A percentile compares a stretch with the other conserved stretches of the same genome.
Evolutionary conservation across 2,797 vertebrate genomes (phyloP).

Genomic region (Apogon talboti): DNA sequence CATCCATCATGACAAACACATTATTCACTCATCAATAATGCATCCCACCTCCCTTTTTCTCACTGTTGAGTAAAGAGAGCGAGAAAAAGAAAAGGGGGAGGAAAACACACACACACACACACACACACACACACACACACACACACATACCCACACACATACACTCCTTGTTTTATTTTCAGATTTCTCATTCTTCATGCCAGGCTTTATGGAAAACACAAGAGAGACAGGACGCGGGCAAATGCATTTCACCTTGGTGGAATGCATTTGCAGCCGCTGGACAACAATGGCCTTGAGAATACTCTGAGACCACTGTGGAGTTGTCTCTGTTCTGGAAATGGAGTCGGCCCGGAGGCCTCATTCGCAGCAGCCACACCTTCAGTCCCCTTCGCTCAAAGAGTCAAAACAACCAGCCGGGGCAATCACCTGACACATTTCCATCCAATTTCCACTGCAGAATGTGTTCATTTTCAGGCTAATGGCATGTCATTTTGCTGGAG

Average conservation of each 20-base stretch:
- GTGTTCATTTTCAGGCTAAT: slow-evolving; percentile 99
- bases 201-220: slow-evolving; percentile 91
- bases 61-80: slow-evolving; percentile 63
- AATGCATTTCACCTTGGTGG: slow-evolving; percentile 91
- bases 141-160: slow-evolving; percentile 31
- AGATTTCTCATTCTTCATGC: slow-evolving; percentile 88
- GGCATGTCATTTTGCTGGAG: slow-evolving; percentile 99
- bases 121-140: slow-evolving; percentile 11
- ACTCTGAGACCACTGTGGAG: slow-evolving; percentile 89
- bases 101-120: slow-evolving; percentile 35
- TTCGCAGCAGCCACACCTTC: slow-evolving; percentile 90
- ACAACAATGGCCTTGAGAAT: slow-evolving; percentile 94
- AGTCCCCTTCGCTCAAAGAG: slow-evolving; percentile 86
- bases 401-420: slow-evolving; percentile 92
- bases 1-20: slow-evolving; percentile 88
- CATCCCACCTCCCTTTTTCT: slow-evolving; percentile 78
- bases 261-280: slow-evolving; percentile 93
- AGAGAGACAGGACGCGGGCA: slow-evolving; percentile 86
- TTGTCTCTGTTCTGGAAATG: slow-evolving; percentile 87
- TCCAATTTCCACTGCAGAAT: slow-evolving; percentile 99
- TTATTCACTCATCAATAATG: slow-evolving; percentile 93
- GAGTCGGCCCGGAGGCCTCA: slow-evolving; percentile 86
- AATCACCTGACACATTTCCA: slow-evolving; percentile 99
- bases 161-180: slow-evolving; percentile 88
- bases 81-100: slow-evolving; percentile 14